Evolutionary conservation across 1,140 invertebrate genomes (phyloP), one percentile per base, ranked within the genome.

Genomic region (Leptopilina clavipes): DNA sequence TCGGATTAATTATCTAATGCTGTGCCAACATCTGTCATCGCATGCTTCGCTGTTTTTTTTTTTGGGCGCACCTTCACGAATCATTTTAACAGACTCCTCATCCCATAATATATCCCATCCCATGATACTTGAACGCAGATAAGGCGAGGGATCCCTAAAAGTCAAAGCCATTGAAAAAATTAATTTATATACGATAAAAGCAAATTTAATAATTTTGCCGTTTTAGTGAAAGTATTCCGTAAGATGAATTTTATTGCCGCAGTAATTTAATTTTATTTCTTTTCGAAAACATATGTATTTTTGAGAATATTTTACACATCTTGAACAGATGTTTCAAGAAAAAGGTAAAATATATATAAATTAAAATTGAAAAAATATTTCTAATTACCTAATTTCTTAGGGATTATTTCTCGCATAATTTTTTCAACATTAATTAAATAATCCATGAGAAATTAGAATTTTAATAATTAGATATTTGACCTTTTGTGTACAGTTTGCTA

Each of bases 1-100:
- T 76, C 70, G 79, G 81, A 84, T 84, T 84, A 84, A 84, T 84
- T 81, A 84, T 84, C 82, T 84, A 84, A 82, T 84, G 82, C 81
- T 75, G 76, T 74, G 75, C 76, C 75, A 84, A 84, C 83, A 84
- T 84, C 83, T 84, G 83, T 84, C 82, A 82, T 82, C 81, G 81
- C 17, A 75, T 75, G 72, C 65, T 65, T 78, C 75, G 75, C 76
- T 73, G 75, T 70, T 76, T 74, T 76, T 31, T 31, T 31, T 31
- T 40, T 40, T 0, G 78, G 80, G 75, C 82, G 80, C 82, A 83
- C 79, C 82, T 83, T 80, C 78, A 77, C 79, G 75, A 70, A 70
- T 70, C 19, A 75, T 44, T 70, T 25, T 65, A 75, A 45, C 70
- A 70, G 25, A 65, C 59, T 65, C 25, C 25, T 31, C 22, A 31